Percentiles rank a stretch among this genome's conserved stretches.
Evolutionary conservation across 2,113 vertebrate species (phyloP).

Genomic region (Pelodiscus sinensis): DNA sequence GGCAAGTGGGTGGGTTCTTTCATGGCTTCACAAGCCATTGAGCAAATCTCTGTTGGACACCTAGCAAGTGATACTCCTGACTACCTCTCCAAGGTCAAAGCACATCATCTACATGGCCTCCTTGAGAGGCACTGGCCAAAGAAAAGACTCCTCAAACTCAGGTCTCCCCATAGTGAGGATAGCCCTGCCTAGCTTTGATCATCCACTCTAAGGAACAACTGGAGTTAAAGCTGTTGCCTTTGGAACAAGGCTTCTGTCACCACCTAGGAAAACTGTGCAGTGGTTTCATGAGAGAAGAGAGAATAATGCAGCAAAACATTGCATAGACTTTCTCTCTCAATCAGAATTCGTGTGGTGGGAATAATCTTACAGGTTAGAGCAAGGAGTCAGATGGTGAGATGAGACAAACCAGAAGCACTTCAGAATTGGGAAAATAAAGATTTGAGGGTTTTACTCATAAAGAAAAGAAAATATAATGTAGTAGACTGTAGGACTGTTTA

Average conservation of each 20-base stretch:
- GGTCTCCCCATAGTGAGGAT: not conserved
- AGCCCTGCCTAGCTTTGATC: not conserved
- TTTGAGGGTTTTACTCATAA: not conserved
- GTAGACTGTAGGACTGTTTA: not conserved
- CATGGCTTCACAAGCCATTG: not conserved
- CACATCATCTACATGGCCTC: not conserved
- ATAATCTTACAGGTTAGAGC: not conserved
- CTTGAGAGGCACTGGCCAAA: not conserved
- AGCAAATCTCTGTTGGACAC: not conserved
- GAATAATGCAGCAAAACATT: not conserved
- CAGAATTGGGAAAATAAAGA: not conserved
- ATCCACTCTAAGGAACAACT: not conserved
- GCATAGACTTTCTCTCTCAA: not conserved
- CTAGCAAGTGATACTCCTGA: not conserved
- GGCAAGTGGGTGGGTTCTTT: not conserved
- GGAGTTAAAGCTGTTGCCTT: not conserved
- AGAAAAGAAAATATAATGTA: not conserved
- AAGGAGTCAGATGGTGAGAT: not conserved
- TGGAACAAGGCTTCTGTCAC: not conserved
- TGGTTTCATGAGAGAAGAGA: not conserved
- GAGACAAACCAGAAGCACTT: not conserved
- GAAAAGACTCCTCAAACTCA: not conserved
- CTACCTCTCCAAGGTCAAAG: not conserved
- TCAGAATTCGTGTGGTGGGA: not conserved
- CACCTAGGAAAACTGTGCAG: not conserved